A percentile compares a stretch with the other conserved stretches of the same genome.
Evolutionary conservation across 2,888 invertebrate genomes (phyloP).

Genomic region (Minunthozetes semirufus): DNA sequence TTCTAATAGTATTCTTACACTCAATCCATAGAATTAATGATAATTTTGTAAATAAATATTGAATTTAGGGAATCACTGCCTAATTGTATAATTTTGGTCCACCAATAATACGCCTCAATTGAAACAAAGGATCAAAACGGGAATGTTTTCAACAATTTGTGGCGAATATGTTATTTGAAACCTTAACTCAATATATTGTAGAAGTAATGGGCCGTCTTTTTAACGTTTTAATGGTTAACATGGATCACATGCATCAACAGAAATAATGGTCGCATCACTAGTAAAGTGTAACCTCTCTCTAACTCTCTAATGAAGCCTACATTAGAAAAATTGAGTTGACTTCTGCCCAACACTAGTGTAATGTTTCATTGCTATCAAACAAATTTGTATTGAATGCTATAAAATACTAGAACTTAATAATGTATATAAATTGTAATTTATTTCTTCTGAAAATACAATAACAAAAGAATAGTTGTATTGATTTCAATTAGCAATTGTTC

Average conservation of each 20-base stretch:
- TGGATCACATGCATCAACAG: constrained; percentile 18
- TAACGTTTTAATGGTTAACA: constrained; percentile 22
- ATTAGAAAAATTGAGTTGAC: not conserved
- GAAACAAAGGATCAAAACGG: not conserved
- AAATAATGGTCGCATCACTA: constrained; percentile 5
- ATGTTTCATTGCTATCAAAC: constrained; percentile 23
- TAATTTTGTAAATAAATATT: not conserved
- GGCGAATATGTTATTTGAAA: constrained; percentile 14
- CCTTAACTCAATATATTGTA: not conserved
- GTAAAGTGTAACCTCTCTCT: not conserved
- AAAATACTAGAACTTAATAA: constrained; percentile 16
- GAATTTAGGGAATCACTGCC: not conserved
- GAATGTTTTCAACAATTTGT: not conserved
- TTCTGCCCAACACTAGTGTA: not conserved
- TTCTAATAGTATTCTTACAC: not conserved
- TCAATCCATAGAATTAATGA: not conserved
- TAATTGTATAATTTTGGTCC: not conserved
- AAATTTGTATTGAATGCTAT: not conserved
- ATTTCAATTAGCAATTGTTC: constrained; percentile 27
- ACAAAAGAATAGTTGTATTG: constrained; percentile 10
- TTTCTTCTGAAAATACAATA: constrained; percentile 15
- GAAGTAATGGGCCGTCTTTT: constrained; percentile 19
- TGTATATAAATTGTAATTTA: constrained; percentile 24
- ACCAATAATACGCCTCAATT: not conserved
- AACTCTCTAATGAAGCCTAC: constrained; percentile 16